These are phyloP conservation scores for Adelognathus sp. DNA, from an alignment of 2,888 invertebrate species.

Conservation along the genomic window DNA sequence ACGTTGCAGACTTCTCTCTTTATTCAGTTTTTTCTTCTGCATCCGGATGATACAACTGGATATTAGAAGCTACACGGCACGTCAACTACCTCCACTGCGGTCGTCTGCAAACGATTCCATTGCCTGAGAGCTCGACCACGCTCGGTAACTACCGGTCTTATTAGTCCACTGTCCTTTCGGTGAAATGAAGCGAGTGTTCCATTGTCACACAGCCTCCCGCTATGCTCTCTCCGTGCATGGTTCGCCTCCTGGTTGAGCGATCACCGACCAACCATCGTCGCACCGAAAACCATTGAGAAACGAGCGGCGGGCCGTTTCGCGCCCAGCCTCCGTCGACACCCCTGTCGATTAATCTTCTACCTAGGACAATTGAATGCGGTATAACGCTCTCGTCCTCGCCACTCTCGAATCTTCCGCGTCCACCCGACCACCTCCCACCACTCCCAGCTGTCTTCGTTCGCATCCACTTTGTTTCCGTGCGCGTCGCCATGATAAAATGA, in stretches of 20 bases:
- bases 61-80: background rate
- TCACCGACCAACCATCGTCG: slow-evolving; percentile 24
- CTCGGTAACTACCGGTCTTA: slow-evolving; percentile 33
- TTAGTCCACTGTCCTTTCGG: slow-evolving; percentile 47
- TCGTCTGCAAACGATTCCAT: background rate
- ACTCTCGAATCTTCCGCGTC: slow-evolving; percentile 3
- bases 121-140: background rate
- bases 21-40: background rate
- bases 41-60: background rate
- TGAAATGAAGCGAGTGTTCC: slow-evolving; percentile 47
- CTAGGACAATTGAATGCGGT: slow-evolving; percentile 49
- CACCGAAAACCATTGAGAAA: slow-evolving; percentile 40
- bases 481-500: slow-evolving; percentile 24
- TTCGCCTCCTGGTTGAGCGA: slow-evolving; percentile 5
- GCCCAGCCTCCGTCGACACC: slow-evolving; percentile 18
- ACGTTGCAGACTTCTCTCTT: too few relatives aligned
- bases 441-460: slow-evolving; percentile 1
- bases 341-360: slow-evolving; percentile 50
- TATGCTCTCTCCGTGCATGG: background rate
- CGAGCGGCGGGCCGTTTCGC: slow-evolving; percentile 12
- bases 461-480: background rate
- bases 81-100: background rate
- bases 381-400: slow-evolving; percentile 44
- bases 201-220: slow-evolving; percentile 28
- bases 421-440: background rate